A percentile compares a stretch with the other conserved stretches of the same genome.
Evolutionary conservation across 2,797 vertebrate genomes (phyloP).

Genomic region (Onychomys torridus): DNA sequence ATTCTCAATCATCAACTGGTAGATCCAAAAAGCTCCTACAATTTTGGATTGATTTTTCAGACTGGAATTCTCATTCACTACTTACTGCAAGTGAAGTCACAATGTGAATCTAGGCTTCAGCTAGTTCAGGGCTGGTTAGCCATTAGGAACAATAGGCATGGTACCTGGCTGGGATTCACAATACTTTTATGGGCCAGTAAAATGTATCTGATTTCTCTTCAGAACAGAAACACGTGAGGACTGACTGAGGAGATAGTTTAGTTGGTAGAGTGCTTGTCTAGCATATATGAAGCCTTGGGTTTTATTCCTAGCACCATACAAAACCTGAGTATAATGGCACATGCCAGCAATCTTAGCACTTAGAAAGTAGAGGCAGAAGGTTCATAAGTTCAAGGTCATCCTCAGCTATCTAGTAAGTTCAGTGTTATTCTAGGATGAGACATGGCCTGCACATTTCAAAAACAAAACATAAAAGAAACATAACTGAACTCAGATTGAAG

Average conservation of each 20-base stretch:
- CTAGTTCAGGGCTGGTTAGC: not conserved
- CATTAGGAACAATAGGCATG: not conserved
- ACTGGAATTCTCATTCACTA: constrained; percentile 26
- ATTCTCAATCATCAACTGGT: not conserved
- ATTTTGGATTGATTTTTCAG: constrained; percentile 10
- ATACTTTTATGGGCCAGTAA: constrained; percentile 3
- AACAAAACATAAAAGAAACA: not conserved
- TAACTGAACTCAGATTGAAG: not conserved
- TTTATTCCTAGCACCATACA: not conserved
- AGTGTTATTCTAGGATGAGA: not conserved
- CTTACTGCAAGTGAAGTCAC: not conserved
- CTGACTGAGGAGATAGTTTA: not conserved
- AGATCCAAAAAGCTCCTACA: not conserved
- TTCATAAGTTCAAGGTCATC: not conserved
- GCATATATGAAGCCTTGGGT: not conserved
- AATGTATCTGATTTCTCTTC: constrained; percentile 41
- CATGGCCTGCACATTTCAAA: not conserved
- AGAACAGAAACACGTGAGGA: constrained; percentile 40
- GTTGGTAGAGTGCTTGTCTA: not conserved
- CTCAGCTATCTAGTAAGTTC: not conserved
- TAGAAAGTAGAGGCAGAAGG: not conserved
- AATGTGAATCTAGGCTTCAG: not conserved
- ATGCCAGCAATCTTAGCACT: not conserved
- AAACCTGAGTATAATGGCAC: not conserved
- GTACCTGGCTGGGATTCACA: not conserved